These are phyloP conservation scores for Platycheirus albimanus DNA, from an alignment of 2,888 invertebrate species.

Conservation along the genomic window DNA sequence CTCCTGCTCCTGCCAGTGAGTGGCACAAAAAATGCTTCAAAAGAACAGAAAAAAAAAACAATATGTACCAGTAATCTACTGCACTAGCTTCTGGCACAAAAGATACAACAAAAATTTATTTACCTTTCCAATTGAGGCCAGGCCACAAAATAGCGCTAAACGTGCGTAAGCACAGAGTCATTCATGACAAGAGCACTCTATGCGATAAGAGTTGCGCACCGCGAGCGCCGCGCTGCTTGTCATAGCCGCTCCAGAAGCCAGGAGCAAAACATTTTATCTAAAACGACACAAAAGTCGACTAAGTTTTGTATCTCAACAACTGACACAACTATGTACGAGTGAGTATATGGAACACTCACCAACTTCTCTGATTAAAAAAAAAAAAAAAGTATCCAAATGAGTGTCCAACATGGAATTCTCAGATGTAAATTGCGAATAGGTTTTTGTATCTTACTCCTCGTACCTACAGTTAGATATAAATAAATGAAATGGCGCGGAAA, in stretches of 20 bases:
- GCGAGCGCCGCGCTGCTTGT: neutral
- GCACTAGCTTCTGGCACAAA: slow-evolving; percentile 17
- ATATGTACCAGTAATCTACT: slow-evolving; percentile 22
- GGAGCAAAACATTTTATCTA: slow-evolving; percentile 14
- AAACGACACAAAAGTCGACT: slow-evolving; percentile 34
- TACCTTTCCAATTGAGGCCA: slow-evolving; percentile 60
- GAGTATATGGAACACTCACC: slow-evolving; percentile 15
- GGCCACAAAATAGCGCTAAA: slow-evolving; percentile 36
- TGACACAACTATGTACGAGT: slow-evolving; percentile 2
- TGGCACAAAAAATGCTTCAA: neutral
- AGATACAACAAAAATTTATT: slow-evolving; percentile 15
- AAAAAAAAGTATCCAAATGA: neutral
- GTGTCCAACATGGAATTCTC: slow-evolving; percentile 61
- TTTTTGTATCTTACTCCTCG: too few relatives aligned
- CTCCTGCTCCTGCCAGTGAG: neutral
- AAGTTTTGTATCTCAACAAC: slow-evolving; percentile 11
- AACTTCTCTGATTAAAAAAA: slow-evolving; percentile 34
- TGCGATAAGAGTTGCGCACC: slow-evolving; percentile 62
- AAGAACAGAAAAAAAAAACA: slow-evolving; percentile 18
- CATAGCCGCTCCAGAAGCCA: neutral
- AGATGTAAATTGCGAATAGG: slow-evolving; percentile 46
- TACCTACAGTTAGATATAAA: neutral
- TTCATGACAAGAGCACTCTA: slow-evolving; percentile 57
- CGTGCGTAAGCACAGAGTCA: slow-evolving; percentile 66
- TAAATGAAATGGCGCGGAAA: slow-evolving; percentile 58